These are phyloP conservation scores for Sinosuthora webbiana DNA, from an alignment of 2,113 vertebrate species.

Conservation along the genomic window DNA sequence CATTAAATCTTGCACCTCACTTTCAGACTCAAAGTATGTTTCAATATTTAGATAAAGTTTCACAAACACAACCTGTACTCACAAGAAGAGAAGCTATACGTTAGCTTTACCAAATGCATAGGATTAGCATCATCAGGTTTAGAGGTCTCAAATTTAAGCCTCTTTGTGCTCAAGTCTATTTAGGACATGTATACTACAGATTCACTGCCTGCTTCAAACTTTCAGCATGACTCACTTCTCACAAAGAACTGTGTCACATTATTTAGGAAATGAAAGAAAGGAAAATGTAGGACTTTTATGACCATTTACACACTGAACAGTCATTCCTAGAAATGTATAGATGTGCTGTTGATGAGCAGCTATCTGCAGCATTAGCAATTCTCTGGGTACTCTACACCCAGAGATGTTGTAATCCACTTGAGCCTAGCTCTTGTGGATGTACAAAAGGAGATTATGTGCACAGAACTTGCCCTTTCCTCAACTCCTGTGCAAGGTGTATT, in stretches of 20 bases:
- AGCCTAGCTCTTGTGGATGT: neutral
- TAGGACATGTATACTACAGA: neutral
- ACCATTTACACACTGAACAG: neutral
- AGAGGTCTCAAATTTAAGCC: neutral
- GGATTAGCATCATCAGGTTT: neutral
- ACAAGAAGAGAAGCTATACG: neutral
- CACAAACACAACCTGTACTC: neutral
- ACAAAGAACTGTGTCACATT: neutral
- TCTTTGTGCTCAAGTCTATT: neutral
- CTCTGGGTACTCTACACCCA: neutral
- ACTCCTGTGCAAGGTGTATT: neutral
- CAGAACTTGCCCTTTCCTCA: neutral
- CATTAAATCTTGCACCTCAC: accelerated
- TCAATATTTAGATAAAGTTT: neutral
- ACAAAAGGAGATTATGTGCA: neutral
- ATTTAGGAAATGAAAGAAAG: neutral
- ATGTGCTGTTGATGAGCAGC: neutral
- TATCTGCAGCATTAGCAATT: neutral
- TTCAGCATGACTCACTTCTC: neutral
- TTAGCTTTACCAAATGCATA: neutral
- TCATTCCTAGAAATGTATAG: neutral
- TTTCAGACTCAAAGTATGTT: neutral
- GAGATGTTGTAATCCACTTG: neutral
- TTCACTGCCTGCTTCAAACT: neutral
- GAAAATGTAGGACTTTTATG: neutral